Evolutionary conservation across 2,888 invertebrate species (phyloP).

Genomic region (Sthenelais limicola): DNA sequence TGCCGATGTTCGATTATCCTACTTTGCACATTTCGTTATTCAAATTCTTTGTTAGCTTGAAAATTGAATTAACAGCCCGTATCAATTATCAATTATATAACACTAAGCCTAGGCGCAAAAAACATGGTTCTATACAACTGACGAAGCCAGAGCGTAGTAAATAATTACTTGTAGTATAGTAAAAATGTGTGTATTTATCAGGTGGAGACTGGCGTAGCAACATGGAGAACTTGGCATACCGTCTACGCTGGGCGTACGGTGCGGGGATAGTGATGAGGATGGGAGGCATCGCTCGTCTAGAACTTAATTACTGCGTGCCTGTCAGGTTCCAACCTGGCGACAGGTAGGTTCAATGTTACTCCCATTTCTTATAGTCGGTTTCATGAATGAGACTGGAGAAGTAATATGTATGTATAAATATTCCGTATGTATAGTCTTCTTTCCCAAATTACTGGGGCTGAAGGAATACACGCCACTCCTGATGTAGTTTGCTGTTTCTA

Average conservation of each 20-base stretch:
- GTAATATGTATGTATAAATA: neutral
- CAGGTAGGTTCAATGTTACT: slow-evolving; percentile 55
- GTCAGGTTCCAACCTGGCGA: slow-evolving; percentile 79
- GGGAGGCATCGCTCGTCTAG: slow-evolving; percentile 89
- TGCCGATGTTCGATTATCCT: too few species aligned
- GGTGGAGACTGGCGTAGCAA: slow-evolving; percentile 42
- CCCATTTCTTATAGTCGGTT: neutral
- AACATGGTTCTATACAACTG: too few species aligned
- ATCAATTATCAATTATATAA: too few species aligned
- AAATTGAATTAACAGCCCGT: too few species aligned
- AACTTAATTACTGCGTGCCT: slow-evolving; percentile 95
- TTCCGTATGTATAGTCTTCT: neutral
- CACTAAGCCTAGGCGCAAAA: too few species aligned
- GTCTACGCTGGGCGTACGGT: slow-evolving; percentile 82
- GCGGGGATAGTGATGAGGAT: slow-evolving; percentile 87
- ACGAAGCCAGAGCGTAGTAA: too few species aligned
- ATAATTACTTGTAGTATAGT: too few species aligned
- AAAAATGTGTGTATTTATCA: too few species aligned
- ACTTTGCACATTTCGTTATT: too few species aligned
- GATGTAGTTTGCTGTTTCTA: too few species aligned
- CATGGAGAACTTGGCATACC: slow-evolving; percentile 36
- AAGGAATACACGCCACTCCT: too few species aligned
- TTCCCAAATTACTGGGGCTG: neutral
- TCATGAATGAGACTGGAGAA: neutral
- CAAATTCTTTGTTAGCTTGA: too few species aligned